Evolutionary conservation across 2,888 invertebrate species (phyloP).

Genomic region (Coenonympha glycerion): DNA sequence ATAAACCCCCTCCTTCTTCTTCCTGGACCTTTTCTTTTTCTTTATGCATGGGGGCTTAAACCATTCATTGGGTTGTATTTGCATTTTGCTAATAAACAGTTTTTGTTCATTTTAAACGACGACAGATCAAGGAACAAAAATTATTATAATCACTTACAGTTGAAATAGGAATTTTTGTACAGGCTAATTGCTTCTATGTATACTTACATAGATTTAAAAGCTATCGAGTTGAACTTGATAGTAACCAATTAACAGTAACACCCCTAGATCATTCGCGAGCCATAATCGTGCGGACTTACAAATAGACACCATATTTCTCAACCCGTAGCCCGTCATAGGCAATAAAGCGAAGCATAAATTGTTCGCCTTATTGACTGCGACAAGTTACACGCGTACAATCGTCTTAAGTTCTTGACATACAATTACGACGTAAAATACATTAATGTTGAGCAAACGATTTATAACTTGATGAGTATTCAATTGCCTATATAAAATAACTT

Average conservation of each 20-base stretch:
- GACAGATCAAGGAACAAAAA: too few species aligned
- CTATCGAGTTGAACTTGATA: not conserved
- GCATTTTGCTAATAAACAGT: too few species aligned
- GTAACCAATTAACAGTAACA: not conserved
- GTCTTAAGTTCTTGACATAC: constrained; percentile 28
- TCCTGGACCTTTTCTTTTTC: too few species aligned
- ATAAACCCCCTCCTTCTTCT: too few species aligned
- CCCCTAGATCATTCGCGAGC: constrained; percentile 4
- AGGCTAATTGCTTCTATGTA: too few species aligned
- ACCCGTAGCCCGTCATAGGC: constrained; percentile 2
- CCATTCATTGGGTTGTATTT: too few species aligned
- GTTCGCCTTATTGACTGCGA: constrained; percentile 6
- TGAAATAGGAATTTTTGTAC: too few species aligned
- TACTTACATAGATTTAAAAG: too few species aligned
- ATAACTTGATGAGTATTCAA: constrained; percentile 21
- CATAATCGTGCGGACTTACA: constrained; percentile 4
- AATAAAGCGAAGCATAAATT: constrained; percentile 14
- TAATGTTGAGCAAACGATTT: constrained; percentile 23
- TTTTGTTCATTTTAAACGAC: too few species aligned
- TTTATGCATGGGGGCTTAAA: too few species aligned
- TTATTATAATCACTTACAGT: too few species aligned
- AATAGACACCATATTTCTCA: constrained; percentile 11
- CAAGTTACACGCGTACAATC: constrained; percentile 17
- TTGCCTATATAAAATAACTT: constrained; percentile 20
- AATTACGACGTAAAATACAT: constrained; percentile 26